phyloP scores from a whole-genome alignment of 2,888 invertebrate species.

The Melitaea athalia region DNA sequence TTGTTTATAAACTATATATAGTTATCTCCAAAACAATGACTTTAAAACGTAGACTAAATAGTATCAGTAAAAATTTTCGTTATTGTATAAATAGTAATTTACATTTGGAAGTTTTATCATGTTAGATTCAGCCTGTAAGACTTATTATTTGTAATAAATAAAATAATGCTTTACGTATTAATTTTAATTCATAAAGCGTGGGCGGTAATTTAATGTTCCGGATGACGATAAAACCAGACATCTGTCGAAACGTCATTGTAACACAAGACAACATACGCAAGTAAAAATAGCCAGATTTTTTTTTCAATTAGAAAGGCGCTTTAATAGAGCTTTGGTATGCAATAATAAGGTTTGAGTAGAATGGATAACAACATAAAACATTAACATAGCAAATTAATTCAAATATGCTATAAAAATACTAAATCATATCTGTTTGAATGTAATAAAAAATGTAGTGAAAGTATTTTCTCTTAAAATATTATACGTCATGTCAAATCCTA shows the following conservation, averaged over 20 bases:
- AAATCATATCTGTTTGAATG: no score
- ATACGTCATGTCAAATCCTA: no score
- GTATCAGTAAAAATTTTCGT: no score
- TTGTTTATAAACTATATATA: no score
- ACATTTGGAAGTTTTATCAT: neutral
- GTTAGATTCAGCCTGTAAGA: neutral
- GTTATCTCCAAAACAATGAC: no score
- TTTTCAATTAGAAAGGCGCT: conserved; percentile 3
- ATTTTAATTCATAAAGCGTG: neutral
- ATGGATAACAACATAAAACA: no score
- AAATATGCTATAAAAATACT: no score
- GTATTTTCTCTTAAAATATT: no score
- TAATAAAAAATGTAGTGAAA: no score
- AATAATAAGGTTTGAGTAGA: neutral
- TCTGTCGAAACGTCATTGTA: conserved; percentile 21
- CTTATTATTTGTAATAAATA: neutral
- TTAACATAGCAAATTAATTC: no score
- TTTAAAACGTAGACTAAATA: no score
- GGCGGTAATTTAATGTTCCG: conserved; percentile 16
- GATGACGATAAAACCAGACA: conserved; percentile 11
- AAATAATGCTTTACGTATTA: neutral
- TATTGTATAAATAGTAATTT: neutral
- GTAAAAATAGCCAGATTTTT: neutral
- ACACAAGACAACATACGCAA: conserved; percentile 6
- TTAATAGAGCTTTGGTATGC: neutral